Base-by-base conservation (phyloP, 2,888 invertebrate species). In the Seira ritae region DNA sequence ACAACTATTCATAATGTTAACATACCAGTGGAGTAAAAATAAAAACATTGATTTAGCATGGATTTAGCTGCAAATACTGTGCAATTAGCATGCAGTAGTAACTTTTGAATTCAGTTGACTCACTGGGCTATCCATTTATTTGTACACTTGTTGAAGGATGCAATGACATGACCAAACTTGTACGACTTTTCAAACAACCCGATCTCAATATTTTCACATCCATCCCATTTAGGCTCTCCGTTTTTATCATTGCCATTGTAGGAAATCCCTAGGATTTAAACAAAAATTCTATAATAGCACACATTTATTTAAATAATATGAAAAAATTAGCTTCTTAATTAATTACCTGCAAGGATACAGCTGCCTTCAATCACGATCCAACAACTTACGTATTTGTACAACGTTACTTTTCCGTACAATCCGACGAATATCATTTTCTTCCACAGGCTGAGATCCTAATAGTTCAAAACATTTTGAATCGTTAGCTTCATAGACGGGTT, bases 61-160 rank as follows among this genome's bases (percentile, higher is more conserved):
- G n/a, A n/a, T n/a, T n/a, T n/a, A n/a, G n/a, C n/a, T n/a, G n/a
- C n/a, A n/a, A n/a, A n/a, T n/a, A n/a, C n/a, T n/a, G n/a, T n/a
- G n/a, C n/a, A n/a, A n/a, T n/a, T n/a, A n/a, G n/a, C n/a, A n/a
- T n/a, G n/a, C n/a, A n/a, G 12, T 20, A 70, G 4, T 70, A 17
- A 70, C 12, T 37, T 37, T 42, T 17, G 15, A 20, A 15, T 60
- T n/a, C 10, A 1, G 1, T 60, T 60, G 72, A 86, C 92, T 91
- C 89, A 93, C 91, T 97, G 96, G 0, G 95, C 95, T 80, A 97
- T 96, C 95, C 98, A 99, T 75, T 94, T 93, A 91, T 99, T 99
- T 0, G 99, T 99, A 91, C 98, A 98, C 84, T 95, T 95, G 91
- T 99, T 99, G 91, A 99, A 99, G 60, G 97, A 96, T 82, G 94